These are phyloP conservation scores for Mellilla xanthometata DNA, from an alignment of 2,888 invertebrate species.

Conservation along the genomic window DNA sequence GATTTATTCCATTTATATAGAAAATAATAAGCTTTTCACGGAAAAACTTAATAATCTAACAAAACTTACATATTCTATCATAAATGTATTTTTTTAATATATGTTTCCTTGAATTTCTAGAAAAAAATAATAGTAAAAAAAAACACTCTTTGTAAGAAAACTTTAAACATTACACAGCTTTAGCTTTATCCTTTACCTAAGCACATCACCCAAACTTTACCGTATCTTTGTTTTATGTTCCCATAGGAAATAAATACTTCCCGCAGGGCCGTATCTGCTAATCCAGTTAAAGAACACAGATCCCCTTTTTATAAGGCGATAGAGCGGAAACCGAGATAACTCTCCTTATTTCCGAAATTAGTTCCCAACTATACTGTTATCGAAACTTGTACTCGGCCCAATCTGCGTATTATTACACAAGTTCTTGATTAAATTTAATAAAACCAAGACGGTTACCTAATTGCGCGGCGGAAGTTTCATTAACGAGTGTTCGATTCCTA, in stretches of 20 bases:
- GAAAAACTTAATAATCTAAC: too few relatives aligned
- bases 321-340: conserved; percentile 68
- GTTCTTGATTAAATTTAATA: conserved; percentile 83
- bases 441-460: conserved; percentile 80
- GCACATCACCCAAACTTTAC: background rate
- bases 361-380: conserved; percentile 78
- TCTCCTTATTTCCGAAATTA: conserved; percentile 76
- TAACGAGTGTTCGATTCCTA: conserved; percentile 78
- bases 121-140: too few relatives aligned
- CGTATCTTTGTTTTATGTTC: conserved; percentile 1
- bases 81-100: too few relatives aligned
- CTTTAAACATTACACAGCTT: too few relatives aligned
- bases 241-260: background rate
- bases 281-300: conserved; percentile 62
- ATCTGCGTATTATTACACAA: conserved; percentile 81
- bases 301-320: conserved; percentile 73
- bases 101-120: too few relatives aligned
- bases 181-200: background rate
- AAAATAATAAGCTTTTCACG: too few relatives aligned
- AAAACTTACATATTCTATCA: too few relatives aligned
- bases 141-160: too few relatives aligned
- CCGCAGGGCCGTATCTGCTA: conserved; percentile 42
- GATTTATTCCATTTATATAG: too few relatives aligned
- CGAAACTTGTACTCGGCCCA: conserved; percentile 78
- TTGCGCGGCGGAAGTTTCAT: conserved; percentile 74